These are phyloP conservation scores for Gasterosteus aculeatus DNA, from an alignment of 2,113 vertebrate species.

Conservation along the genomic window DNA sequence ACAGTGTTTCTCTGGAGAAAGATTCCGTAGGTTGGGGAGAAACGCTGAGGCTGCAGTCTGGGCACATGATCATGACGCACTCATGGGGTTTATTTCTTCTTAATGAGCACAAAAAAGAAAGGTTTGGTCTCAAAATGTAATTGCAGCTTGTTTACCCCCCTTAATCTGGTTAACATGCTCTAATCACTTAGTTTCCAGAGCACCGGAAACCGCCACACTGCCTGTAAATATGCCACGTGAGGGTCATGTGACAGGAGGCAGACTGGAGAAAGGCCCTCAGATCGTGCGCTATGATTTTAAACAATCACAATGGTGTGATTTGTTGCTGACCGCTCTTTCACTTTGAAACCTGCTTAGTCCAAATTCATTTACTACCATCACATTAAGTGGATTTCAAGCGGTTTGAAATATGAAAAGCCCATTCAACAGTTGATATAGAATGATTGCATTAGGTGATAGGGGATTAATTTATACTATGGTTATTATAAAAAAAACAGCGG, in stretches of 20 bases:
- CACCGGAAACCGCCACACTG: conserved; percentile 8
- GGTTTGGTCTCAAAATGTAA: background rate
- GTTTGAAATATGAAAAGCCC: background rate
- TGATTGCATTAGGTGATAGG: background rate
- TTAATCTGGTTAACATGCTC: background rate
- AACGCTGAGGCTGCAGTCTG: conserved; percentile 73
- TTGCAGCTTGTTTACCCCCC: conserved; percentile 7
- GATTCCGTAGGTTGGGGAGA: conserved; percentile 28
- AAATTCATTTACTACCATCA: conserved; percentile 6
- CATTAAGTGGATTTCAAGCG: background rate
- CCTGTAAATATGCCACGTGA: conserved; percentile 45
- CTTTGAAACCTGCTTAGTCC: background rate
- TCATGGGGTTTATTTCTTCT: conserved; percentile 14
- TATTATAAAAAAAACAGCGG: background rate
- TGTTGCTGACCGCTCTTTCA: background rate
- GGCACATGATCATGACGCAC: conserved; percentile 60
- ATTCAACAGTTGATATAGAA: background rate
- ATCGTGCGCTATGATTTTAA: background rate
- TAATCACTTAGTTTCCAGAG: conserved; percentile 8
- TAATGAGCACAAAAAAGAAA: background rate
- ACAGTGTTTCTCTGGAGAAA: conserved; percentile 28
- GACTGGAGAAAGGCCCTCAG: background rate
- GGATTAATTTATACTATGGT: background rate
- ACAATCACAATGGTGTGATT: background rate
- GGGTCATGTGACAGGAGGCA: conserved; percentile 63